Conservation (phyloP, 1,140 invertebrate species). For the Aphelenchoides avenae region DNA sequence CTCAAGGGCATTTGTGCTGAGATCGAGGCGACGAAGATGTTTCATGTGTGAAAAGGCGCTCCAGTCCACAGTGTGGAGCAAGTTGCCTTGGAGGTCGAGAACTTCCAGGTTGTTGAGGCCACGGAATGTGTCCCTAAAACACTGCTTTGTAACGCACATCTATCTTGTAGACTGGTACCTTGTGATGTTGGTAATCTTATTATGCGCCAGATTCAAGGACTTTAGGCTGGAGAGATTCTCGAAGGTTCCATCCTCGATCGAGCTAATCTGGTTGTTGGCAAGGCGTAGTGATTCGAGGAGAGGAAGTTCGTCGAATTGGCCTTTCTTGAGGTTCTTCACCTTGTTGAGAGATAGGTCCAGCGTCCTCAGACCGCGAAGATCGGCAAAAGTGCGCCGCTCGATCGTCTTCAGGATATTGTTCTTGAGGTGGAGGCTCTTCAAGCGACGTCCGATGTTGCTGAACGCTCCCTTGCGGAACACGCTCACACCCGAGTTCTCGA, state of each 20-base stretch:
- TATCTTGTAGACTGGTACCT: no score
- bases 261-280: constrained; percentile 36
- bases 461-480: constrained; percentile 41
- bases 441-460: constrained; percentile 17
- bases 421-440: constrained; percentile 30
- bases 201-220: constrained; percentile 45
- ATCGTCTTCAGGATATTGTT: constrained; percentile 45
- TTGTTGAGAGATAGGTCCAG: constrained; percentile 37
- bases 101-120: constrained; percentile 46
- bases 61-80: constrained; percentile 21
- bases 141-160: no score
- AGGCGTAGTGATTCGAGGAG: constrained; percentile 29
- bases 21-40: constrained; percentile 39
- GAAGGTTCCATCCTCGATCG: constrained; percentile 51
- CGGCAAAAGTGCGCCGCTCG: constrained; percentile 28
- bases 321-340: constrained; percentile 14
- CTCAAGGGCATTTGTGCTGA: constrained; percentile 40
- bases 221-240: constrained; percentile 35
- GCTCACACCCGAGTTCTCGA: constrained; percentile 39
- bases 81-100: constrained; percentile 38
- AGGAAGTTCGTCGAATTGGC: constrained; percentile 24
- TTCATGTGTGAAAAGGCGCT: constrained; percentile 43
- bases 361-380: constrained; percentile 18
- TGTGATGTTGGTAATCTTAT: constrained; percentile 45
- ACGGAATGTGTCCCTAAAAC: constrained; percentile 46